These are phyloP conservation scores for Hiodon alosoides DNA, from an alignment of 2,113 vertebrate genomes.

Conservation along the genomic window DNA sequence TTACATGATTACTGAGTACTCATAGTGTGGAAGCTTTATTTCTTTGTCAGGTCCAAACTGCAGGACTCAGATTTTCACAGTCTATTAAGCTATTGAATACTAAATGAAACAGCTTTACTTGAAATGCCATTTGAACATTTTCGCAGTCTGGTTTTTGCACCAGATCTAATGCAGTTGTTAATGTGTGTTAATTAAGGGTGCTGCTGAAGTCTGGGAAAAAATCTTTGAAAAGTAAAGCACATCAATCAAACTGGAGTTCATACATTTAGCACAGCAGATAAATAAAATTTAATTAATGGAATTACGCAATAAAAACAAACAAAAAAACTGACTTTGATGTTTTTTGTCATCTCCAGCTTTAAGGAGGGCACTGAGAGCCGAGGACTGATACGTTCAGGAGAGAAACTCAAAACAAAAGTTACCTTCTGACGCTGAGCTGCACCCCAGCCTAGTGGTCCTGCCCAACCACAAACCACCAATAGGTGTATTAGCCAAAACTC, in stretches of 20 bases:
- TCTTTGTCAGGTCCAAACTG: neutral
- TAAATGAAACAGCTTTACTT: too few relatives aligned
- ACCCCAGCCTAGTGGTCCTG: neutral
- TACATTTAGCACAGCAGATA: neutral
- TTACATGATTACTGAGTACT: too few relatives aligned
- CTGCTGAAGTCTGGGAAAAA: neutral
- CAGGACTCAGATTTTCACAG: neutral
- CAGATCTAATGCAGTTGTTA: neutral
- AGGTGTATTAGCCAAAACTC: too few relatives aligned
- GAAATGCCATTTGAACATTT: neutral
- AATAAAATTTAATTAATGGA: constrained; percentile 26
- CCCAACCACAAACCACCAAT: neutral
- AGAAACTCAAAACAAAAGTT: constrained; percentile 43
- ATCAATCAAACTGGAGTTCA: constrained; percentile 10
- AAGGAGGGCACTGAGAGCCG: constrained; percentile 46
- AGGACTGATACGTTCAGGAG: constrained; percentile 31
- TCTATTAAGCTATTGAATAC: too few relatives aligned
- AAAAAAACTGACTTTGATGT: constrained; percentile 37
- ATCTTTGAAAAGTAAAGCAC: constrained; percentile 2
- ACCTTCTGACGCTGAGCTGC: constrained; percentile 33
- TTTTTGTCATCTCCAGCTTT: constrained; percentile 36
- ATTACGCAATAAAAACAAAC: constrained; percentile 27
- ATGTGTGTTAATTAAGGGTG: neutral
- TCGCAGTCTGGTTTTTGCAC: neutral
- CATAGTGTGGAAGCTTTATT: too few relatives aligned